Conservation (phyloP, 1,140 invertebrate species). For the Teleogryllus occipitalis region DNA sequence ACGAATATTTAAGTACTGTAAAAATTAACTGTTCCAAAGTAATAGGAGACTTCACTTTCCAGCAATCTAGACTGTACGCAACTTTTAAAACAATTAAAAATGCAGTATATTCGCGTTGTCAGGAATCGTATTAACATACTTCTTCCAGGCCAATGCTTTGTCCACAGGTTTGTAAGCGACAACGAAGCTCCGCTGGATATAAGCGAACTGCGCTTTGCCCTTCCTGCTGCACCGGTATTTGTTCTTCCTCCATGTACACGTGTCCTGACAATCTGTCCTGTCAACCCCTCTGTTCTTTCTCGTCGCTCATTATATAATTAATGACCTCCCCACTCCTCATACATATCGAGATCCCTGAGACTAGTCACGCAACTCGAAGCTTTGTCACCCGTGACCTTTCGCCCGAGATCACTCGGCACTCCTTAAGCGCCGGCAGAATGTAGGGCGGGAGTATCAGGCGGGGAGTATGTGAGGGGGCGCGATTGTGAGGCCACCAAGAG, state of each 20-base stretch:
- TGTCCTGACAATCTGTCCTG: background rate
- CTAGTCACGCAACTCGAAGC: background rate
- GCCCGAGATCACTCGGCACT: background rate
- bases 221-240: background rate
- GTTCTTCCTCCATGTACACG: background rate
- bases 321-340: background rate
- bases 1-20: no score
- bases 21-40: no score
- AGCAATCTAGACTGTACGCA: no score
- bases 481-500: no score
- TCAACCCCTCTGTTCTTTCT: background rate
- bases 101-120: no score
- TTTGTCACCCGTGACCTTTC: background rate
- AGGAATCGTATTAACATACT: no score
- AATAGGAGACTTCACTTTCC: no score
- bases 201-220: no score
- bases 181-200: background rate
- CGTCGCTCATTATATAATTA: background rate
- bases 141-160: no score
- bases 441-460: background rate
- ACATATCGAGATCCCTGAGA: background rate
- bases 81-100: no score
- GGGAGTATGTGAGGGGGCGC: background rate
- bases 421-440: no score
- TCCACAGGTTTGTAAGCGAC: background rate